phyloP scores from a whole-genome alignment of 2,888 invertebrate genomes.

The Minunthozetes semirufus region DNA sequence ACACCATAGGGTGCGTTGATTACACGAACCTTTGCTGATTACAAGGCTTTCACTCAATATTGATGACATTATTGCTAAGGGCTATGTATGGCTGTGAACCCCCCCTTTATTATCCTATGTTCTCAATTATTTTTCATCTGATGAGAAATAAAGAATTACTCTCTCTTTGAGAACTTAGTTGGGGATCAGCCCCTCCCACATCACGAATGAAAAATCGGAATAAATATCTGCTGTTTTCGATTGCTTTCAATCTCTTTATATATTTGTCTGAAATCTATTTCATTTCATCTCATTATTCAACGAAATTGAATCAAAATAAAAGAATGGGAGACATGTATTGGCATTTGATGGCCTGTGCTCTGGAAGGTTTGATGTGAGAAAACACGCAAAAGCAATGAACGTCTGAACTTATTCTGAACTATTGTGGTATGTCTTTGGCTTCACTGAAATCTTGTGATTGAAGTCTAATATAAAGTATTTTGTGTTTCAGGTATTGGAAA shows the following conservation, averaged over 20 bases:
- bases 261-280: neutral
- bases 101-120: slow-evolving; percentile 21
- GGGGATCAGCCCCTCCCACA: slow-evolving; percentile 11
- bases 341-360: neutral
- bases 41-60: slow-evolving; percentile 27
- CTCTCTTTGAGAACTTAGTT: slow-evolving; percentile 17
- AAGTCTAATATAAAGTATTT: neutral
- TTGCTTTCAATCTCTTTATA: neutral
- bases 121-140: slow-evolving; percentile 19
- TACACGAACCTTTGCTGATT: slow-evolving; percentile 25
- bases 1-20: slow-evolving; percentile 26
- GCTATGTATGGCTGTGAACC: neutral
- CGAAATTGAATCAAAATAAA: neutral
- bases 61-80: slow-evolving; percentile 17
- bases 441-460: neutral
- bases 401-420: neutral
- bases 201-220: slow-evolving; percentile 19
- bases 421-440: neutral
- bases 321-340: neutral
- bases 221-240: neutral
- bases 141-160: slow-evolving; percentile 26
- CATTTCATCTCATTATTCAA: neutral
- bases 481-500: neutral
- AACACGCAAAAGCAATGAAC: slow-evolving; percentile 1
- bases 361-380: too few species aligned